phyloP scores from a whole-genome alignment of 2,888 invertebrate species.

The Lasioglossum villosulum region DNA sequence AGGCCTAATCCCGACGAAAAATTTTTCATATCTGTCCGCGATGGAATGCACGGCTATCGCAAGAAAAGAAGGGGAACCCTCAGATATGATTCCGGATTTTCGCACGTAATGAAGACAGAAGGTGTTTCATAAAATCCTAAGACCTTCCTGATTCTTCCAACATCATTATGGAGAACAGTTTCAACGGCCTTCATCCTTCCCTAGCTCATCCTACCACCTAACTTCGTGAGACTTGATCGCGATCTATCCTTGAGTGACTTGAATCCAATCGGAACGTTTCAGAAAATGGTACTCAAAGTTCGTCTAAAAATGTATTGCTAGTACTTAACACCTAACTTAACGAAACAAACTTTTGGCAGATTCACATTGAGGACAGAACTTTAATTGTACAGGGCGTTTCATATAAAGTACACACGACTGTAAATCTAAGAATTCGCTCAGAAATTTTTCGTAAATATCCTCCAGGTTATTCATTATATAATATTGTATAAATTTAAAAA shows the following conservation, averaged over 20 bases:
- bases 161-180: background rate
- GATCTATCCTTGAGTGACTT: background rate
- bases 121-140: slow-evolving; percentile 18
- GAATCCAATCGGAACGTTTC: background rate
- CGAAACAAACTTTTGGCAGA: background rate
- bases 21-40: slow-evolving; percentile 18
- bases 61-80: background rate
- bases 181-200: background rate
- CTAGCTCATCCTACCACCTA: background rate
- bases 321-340: background rate
- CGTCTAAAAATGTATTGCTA: background rate
- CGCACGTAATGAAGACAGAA: background rate
- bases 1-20: slow-evolving; percentile 15
- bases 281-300: too few relatives aligned
- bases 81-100: background rate
- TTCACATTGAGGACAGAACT: too few relatives aligned
- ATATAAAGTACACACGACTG: background rate
- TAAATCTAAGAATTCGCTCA: background rate
- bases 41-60: background rate
- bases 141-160: background rate
- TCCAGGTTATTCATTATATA: background rate
- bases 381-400: background rate
- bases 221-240: background rate
- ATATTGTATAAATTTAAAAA: too few relatives aligned
- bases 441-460: background rate